Evolutionary conservation across 2,113 vertebrate species (phyloP), one percentile per base, ranked within the genome.

Genomic region (Rhegmatorhina hoffmannsi): DNA sequence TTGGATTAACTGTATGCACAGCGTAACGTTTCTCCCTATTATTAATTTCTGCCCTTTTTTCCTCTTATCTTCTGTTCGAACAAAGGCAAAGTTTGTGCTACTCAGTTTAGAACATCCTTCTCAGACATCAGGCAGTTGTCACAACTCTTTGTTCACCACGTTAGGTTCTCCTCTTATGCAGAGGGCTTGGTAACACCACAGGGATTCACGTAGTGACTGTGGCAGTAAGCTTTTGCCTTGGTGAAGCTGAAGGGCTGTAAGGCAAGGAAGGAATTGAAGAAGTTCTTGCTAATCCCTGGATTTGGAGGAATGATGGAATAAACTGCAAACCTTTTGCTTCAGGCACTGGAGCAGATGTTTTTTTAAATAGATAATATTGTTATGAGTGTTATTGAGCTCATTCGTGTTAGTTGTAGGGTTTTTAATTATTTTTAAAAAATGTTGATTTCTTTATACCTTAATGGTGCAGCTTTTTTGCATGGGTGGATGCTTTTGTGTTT

Each of bases 81-180:
- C 10, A 56, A 82, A 67, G 50, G 43, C 29, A 46, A 18, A 36
- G 2, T 63, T 84, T 92, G 50, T 70, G 55, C 17, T 9, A 6
- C 33, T 46, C 9, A 3, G 17, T 16, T 70, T 44, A 43, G 34
- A 53, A n/a, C 11, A 53, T 19, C 21, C 13, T 87, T 40, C 31
- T 76, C 17, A 6, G 52, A 21, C 4, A 38, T 31, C 38, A 33
- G 26, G 14, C 16, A 36, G 7, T 21, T 47, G 63, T 9, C 18
- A 23, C n/a, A 46, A 28, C 2, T 5, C 13, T 6, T 56, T 43
- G 63, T 28, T 69, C 24, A 33, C 29, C 15, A 31, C 13, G 6
- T 7, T 0, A 0, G 50, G 18, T 13, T 13, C 8, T 82, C 12
- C 26, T 60, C 31, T 52, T 75, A 7, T 0, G 3, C 24, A 28